A percentile compares a stretch with the other conserved stretches of the same genome.
These are phyloP conservation scores for Epicauta chinensis DNA, from an alignment of 1,140 invertebrate genomes.

Conservation along the genomic window DNA sequence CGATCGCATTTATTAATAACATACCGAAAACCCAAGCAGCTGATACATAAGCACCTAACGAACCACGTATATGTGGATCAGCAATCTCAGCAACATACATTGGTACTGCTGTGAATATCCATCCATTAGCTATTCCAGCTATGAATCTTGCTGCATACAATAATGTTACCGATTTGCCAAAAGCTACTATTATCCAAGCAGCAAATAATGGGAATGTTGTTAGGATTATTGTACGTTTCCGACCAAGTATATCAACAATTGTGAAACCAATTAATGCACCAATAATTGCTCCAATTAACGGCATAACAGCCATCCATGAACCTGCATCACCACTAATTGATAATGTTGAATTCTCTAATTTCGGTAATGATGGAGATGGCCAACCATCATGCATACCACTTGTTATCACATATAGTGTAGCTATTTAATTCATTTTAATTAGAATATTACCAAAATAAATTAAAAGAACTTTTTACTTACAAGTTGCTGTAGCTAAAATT, in stretches of 20 bases:
- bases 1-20: slow-evolving; percentile 59
- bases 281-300: slow-evolving; percentile 44
- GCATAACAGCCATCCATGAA: slow-evolving; percentile 54
- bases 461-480: slow-evolving; percentile 11
- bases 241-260: slow-evolving; percentile 50
- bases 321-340: slow-evolving; percentile 50
- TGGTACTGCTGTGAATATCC: slow-evolving; percentile 56
- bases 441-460: background rate
- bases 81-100: slow-evolving; percentile 64
- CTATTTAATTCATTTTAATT: slow-evolving; percentile 16
- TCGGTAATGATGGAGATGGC: slow-evolving; percentile 34
- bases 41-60: slow-evolving; percentile 26
- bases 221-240: slow-evolving; percentile 59
- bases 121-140: slow-evolving; percentile 59
- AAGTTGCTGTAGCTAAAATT: slow-evolving; percentile 24
- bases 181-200: slow-evolving; percentile 61
- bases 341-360: slow-evolving; percentile 37
- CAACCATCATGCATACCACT: slow-evolving; percentile 38
- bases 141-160: slow-evolving; percentile 48
- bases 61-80: slow-evolving; percentile 59
- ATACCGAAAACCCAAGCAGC: slow-evolving; percentile 51
- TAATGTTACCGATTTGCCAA: slow-evolving; percentile 43
- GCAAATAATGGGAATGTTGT: slow-evolving; percentile 54
- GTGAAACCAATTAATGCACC: slow-evolving; percentile 43
- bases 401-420: slow-evolving; percentile 29